These are phyloP conservation scores for Scatophagus argus DNA, from an alignment of 2,113 vertebrate genomes.

Conservation along the genomic window DNA sequence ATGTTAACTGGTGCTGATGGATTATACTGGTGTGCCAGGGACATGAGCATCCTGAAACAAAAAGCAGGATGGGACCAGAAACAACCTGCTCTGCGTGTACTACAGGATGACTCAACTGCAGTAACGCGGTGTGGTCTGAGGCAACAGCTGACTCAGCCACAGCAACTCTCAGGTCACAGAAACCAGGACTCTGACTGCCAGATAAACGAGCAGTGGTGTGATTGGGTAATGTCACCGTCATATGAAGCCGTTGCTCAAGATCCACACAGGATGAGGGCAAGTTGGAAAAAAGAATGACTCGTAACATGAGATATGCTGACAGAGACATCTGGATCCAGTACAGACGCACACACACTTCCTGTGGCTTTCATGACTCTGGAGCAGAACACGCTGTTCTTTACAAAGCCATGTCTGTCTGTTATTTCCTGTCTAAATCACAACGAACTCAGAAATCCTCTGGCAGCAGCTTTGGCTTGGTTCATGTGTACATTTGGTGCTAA, in stretches of 20 bases:
- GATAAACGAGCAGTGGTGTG: fast-evolving
- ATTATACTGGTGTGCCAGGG: neutral
- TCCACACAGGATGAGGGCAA: neutral
- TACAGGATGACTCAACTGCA: slow-evolving; percentile 4
- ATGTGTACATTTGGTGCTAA: neutral
- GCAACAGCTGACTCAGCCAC: slow-evolving; percentile 34
- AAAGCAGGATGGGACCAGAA: neutral
- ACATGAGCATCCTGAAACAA: no score
- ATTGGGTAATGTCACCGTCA: no score
- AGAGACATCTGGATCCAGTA: neutral
- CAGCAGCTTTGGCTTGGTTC: neutral
- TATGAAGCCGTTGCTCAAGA: neutral
- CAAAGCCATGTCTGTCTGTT: neutral
- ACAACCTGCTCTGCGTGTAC: fast-evolving
- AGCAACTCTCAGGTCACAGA: neutral
- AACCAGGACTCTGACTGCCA: neutral
- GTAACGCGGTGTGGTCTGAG: neutral
- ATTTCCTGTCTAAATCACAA: neutral
- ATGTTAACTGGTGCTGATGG: neutral
- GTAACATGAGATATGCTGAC: no score
- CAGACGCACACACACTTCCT: neutral
- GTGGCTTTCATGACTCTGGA: neutral
- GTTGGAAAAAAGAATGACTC: neutral
- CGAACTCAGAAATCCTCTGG: neutral
- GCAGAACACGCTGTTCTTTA: neutral